Evolutionary conservation across 2,888 invertebrate species (phyloP).

Genomic region (Linyphia triangularis): DNA sequence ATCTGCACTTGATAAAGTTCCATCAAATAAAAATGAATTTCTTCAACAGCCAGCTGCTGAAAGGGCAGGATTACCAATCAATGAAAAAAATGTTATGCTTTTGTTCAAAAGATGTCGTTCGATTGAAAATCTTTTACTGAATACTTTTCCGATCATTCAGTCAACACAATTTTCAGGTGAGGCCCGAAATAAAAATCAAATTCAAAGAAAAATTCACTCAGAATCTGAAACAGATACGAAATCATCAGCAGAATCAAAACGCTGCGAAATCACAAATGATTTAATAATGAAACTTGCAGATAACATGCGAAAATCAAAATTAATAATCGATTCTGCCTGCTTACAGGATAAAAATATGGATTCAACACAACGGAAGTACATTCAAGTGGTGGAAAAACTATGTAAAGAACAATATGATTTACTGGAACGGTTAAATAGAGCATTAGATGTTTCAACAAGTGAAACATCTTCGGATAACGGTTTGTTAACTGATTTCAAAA

Average conservation of each 20-base stretch:
- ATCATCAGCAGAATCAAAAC: not conserved
- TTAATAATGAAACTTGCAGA: constrained; percentile 36
- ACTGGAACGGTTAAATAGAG: not conserved
- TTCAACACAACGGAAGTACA: constrained; percentile 20
- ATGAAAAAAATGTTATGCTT: not conserved
- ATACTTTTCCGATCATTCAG: not conserved
- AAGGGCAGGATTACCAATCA: not conserved
- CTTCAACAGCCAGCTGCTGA: not conserved
- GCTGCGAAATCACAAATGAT: not conserved
- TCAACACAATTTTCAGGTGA: too few species aligned
- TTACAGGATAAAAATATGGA: constrained; percentile 7
- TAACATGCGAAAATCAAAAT: constrained; percentile 38
- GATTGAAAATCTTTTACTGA: not conserved
- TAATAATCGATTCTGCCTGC: constrained; percentile 1
- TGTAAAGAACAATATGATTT: constrained; percentile 17
- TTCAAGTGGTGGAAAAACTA: constrained; percentile 29
- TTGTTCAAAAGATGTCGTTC: not conserved
- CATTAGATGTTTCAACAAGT: not conserved
- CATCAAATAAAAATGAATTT: not conserved
- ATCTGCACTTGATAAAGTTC: too few species aligned
- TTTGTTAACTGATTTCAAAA: not conserved
- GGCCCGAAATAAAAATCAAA: not conserved
- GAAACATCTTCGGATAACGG: not conserved
- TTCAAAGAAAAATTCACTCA: not conserved
- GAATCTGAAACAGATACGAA: not conserved